Conservation (phyloP, 2,888 invertebrate species). For the Phymatocera aterrima region DNA sequence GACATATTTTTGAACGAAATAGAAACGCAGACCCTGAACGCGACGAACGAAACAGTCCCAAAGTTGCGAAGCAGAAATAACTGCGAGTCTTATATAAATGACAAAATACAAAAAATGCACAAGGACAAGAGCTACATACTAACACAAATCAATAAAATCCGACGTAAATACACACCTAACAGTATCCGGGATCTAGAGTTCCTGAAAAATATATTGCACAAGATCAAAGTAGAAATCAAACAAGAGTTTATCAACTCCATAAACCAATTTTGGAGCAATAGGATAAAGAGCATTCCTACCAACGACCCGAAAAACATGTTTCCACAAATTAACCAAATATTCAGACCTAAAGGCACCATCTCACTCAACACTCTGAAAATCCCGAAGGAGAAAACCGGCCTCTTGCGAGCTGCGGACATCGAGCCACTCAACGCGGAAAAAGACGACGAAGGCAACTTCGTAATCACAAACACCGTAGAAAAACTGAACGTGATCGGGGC, state of each 20-base stretch:
- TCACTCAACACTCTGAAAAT: constrained; percentile 14
- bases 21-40: background rate
- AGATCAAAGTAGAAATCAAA: constrained; percentile 16
- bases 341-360: constrained; percentile 40
- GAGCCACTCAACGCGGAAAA: background rate
- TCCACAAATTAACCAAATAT: constrained; percentile 46
- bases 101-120: constrained; percentile 14
- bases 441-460: background rate
- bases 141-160: no score
- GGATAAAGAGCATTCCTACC: constrained; percentile 43
- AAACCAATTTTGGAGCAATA: constrained; percentile 45
- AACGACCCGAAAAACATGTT: constrained; percentile 46
- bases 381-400: background rate
- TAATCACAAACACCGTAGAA: background rate
- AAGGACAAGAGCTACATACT: background rate
- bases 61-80: constrained; percentile 12
- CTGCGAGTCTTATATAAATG: constrained; percentile 14
- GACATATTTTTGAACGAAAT: background rate
- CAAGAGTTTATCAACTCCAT: constrained; percentile 38
- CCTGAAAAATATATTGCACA: constrained; percentile 36
- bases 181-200: background rate
- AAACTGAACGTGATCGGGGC: background rate
- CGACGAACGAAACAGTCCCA: constrained; percentile 19
- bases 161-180: background rate
- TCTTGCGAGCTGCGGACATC: background rate